Percentiles rank a stretch among this genome's conserved stretches.
These are phyloP conservation scores for Argyra leucocephala DNA, from an alignment of 2,888 invertebrate species.

Conservation along the genomic window DNA sequence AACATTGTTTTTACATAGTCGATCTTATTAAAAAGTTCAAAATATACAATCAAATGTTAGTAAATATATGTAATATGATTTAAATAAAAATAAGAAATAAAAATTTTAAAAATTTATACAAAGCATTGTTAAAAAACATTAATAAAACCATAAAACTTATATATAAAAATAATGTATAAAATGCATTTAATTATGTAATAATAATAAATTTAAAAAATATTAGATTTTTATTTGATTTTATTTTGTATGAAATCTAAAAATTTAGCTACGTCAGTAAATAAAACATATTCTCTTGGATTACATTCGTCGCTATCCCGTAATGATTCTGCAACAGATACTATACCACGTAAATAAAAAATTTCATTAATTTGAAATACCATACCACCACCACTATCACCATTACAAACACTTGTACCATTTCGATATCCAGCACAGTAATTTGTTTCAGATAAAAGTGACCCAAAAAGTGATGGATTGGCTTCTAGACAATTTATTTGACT, in stretches of 20 bases:
- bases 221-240: background rate
- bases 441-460: conserved; percentile 16
- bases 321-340: conserved; percentile 21
- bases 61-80: no score
- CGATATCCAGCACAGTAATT: conserved; percentile 24
- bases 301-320: conserved; percentile 36
- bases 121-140: background rate
- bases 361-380: conserved; percentile 33
- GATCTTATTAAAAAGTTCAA: no score
- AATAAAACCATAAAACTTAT: background rate
- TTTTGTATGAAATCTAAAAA: conserved; percentile 34
- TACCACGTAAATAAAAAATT: conserved; percentile 22
- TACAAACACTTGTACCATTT: conserved; percentile 44
- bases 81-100: no score
- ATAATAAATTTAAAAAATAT: background rate
- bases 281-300: conserved; percentile 42
- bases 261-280: conserved; percentile 44
- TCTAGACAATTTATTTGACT: conserved; percentile 32
- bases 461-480: conserved; percentile 22
- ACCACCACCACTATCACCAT: conserved; percentile 48
- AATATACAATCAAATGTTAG: no score
- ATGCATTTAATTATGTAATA: no score
- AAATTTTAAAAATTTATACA: no score
- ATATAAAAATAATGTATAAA: background rate
- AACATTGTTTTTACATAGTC: background rate